phyloP scores from a whole-genome alignment of 2,888 invertebrate species.

The Deroplatys truncata region DNA sequence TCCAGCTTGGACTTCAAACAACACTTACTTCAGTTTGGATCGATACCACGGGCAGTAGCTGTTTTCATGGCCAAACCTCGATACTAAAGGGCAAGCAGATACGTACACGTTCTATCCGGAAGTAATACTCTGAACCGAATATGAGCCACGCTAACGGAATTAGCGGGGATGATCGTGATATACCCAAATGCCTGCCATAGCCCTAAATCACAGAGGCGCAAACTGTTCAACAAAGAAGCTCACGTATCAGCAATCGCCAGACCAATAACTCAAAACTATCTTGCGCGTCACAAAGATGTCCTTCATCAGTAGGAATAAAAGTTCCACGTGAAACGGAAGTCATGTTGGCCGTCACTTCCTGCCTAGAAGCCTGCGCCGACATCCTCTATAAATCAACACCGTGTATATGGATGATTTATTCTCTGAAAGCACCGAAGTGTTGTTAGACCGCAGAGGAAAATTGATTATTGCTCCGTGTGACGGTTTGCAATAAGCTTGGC shows the following conservation, averaged over 20 bases:
- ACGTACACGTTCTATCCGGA: background rate
- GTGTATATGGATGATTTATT: background rate
- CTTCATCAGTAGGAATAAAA: background rate
- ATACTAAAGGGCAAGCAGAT: too few species aligned
- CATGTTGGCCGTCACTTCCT: background rate
- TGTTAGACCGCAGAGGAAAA: background rate
- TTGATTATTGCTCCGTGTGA: background rate
- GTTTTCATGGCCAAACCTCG: too few species aligned
- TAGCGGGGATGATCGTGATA: too few species aligned
- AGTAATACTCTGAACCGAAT: background rate
- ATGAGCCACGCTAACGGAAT: too few species aligned
- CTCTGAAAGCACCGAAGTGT: background rate
- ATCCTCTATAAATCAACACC: background rate
- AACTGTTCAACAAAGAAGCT: background rate
- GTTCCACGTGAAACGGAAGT: background rate
- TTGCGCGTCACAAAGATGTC: background rate
- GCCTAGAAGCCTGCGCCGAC: background rate
- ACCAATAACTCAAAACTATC: background rate
- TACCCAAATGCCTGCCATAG: too few species aligned
- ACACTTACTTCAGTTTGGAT: too few species aligned
- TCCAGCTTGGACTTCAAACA: too few species aligned
- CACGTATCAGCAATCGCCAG: background rate
- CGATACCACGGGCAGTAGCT: too few species aligned
- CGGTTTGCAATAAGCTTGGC: background rate
- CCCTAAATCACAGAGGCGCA: background rate